Base-by-base conservation (phyloP, 2,797 vertebrate genomes). In the Tapera naevia region DNA sequence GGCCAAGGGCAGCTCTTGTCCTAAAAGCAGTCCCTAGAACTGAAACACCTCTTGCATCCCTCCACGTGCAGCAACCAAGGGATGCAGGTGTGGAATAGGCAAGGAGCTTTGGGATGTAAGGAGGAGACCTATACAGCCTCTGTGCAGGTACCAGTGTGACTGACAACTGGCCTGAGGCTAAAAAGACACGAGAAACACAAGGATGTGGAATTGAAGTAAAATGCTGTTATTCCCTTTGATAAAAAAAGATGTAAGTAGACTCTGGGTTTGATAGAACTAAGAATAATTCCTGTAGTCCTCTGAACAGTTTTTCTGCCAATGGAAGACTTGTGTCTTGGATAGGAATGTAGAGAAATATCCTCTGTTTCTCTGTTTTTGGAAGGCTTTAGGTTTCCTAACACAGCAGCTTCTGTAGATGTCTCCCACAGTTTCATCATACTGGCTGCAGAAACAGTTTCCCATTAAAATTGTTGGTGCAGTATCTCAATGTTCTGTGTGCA, bases 401-500 rank as follows among this genome's bases (percentile, higher is more conserved):
- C 35, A 8, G 50, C 17, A 24, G 22, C 45, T 65, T 65, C 69
- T 48, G 17, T 46, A 35, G 28, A 5, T 17, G 39, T 65, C 70
- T 60, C 57, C 33, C 46, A 60, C 35, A 56, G 46, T 30, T 74
- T 70, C 39, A 37, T 37, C 39, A 62, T 53, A 32, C 15, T 45
- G 67, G 30, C 67, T 79, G 28, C 62, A 62, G 67, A 56, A 79
- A 57, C 62, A 45, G 30, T 48, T 72, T 56, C 54, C 28, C 41
- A 10, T 45, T 56, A 45, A 50, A 67, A 19, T 6, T 11, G 12
- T 43, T 23, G 1, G 11, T 53, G 53, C 72, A 54, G 12, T 25
- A n/a, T 14, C 7, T 4, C 41, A 45, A 51, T 1, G 57, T 48
- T 57, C 48, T 39, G 35, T 24, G 7, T 1, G 5, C 24, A 0